A percentile compares a stretch with the other conserved stretches of the same genome.
These are phyloP conservation scores for Zapornia atra DNA, from an alignment of 2,113 vertebrate genomes.

Conservation along the genomic window DNA sequence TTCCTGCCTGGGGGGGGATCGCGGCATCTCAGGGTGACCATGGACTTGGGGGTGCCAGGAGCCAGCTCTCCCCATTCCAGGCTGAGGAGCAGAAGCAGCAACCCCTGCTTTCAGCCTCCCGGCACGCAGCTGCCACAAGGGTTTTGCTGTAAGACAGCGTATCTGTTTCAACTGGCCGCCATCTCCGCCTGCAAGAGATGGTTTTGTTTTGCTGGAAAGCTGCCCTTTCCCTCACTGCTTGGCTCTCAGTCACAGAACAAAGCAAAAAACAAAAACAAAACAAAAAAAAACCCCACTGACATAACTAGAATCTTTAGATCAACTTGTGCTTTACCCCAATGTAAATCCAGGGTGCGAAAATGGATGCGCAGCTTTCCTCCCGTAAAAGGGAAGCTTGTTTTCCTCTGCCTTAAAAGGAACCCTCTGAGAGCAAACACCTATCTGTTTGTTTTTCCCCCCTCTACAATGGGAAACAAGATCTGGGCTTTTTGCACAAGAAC, in stretches of 20 bases:
- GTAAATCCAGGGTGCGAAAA: background rate
- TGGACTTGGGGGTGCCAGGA: fast-evolving
- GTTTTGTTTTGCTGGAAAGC: background rate
- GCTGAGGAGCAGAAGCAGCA: fast-evolving
- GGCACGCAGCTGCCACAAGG: fast-evolving
- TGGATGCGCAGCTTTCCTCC: background rate
- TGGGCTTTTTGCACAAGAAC: background rate
- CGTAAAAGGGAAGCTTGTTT: fast-evolving
- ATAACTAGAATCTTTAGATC: background rate
- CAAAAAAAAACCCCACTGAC: too few species aligned
- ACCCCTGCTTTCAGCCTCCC: background rate
- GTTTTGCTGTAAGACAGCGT: fast-evolving
- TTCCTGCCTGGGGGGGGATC: background rate
- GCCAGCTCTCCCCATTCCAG: background rate
- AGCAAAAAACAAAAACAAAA: background rate
- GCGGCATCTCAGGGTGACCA: background rate
- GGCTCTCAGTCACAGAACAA: background rate
- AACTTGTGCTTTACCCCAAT: background rate
- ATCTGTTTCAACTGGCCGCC: background rate
- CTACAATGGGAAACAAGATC: background rate
- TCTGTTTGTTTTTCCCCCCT: background rate
- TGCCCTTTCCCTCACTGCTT: background rate
- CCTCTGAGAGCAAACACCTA: background rate
- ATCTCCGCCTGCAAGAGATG: fast-evolving
- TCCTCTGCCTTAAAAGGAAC: background rate